These are phyloP conservation scores for Ophiothrix spiculata DNA, from an alignment of 35 echinoderm and acorn worm genomes.

Conservation along the genomic window DNA sequence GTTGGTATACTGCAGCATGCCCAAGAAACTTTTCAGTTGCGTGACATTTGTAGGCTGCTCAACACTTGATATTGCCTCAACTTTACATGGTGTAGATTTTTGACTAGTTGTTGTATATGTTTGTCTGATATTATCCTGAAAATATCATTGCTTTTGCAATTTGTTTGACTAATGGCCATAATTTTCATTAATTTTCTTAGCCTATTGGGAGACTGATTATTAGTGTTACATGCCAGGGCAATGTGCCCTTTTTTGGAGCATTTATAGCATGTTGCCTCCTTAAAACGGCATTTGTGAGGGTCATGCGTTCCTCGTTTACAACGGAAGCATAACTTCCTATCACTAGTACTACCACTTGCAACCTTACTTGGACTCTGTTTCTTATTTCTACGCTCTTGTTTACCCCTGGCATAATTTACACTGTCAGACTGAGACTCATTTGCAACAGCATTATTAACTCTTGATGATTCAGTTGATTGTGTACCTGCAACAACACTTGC, in stretches of 20 bases:
- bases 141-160: too few species aligned
- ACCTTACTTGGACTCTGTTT: neutral
- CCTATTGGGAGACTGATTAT: too few species aligned
- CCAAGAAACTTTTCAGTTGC: slow-evolving; percentile 35
- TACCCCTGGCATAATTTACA: neutral
- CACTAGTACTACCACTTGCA: neutral
- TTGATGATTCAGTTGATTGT: too few species aligned
- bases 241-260: neutral
- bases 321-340: neutral
- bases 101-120: too few species aligned
- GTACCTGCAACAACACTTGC: neutral
- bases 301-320: neutral
- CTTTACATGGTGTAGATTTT: slow-evolving; percentile 40
- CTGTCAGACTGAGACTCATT: neutral
- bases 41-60: slow-evolving; percentile 33
- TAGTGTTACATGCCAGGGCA: neutral
- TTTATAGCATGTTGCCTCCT: too few species aligned
- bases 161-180: too few species aligned
- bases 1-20: slow-evolving; percentile 44
- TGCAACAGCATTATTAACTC: neutral
- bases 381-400: neutral
- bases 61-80: slow-evolving; percentile 29
- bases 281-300: neutral
- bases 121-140: too few species aligned
- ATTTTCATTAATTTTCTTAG: too few species aligned